These are phyloP conservation scores for Chionodraco myersi DNA, from an alignment of 2,113 vertebrate species.

Conservation along the genomic window DNA sequence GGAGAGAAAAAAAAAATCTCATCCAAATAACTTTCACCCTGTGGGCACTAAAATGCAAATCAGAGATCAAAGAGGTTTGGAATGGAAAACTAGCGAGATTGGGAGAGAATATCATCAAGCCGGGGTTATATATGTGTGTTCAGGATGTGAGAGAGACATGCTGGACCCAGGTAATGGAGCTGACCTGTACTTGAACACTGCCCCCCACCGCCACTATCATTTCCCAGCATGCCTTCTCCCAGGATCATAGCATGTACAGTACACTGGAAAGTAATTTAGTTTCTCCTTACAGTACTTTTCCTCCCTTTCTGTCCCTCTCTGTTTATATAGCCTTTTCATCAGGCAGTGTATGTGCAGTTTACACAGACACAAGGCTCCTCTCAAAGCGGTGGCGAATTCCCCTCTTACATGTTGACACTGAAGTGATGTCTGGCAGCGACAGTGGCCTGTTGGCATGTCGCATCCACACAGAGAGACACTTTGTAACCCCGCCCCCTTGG, in stretches of 20 bases:
- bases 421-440: constrained; percentile 24
- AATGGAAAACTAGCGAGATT: constrained; percentile 80
- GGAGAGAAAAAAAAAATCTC: constrained; percentile 77
- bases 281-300: constrained; percentile 33
- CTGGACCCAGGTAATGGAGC: constrained; percentile 74
- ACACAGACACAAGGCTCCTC: constrained; percentile 39
- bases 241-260: constrained; percentile 55
- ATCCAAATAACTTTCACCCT: constrained; percentile 86
- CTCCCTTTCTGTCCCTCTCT: constrained; percentile 27
- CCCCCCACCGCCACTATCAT: constrained; percentile 64
- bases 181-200: constrained; percentile 78
- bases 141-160: constrained; percentile 75
- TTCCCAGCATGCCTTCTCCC: constrained; percentile 57
- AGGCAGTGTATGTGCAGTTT: constrained; percentile 33
- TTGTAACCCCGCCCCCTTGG: neutral
- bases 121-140: constrained; percentile 78
- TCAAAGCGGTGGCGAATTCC: constrained; percentile 41
- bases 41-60: constrained; percentile 86
- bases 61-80: constrained; percentile 86
- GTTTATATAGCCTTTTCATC: constrained; percentile 39
- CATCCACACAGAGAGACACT: constrained; percentile 8
- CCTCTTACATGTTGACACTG: constrained; percentile 33
- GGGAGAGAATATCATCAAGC: constrained; percentile 83
- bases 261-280: constrained; percentile 57
- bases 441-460: constrained; percentile 39